phyloP scores from a whole-genome alignment of 2,797 vertebrate genomes.

The Alfaro cultratus region DNA sequence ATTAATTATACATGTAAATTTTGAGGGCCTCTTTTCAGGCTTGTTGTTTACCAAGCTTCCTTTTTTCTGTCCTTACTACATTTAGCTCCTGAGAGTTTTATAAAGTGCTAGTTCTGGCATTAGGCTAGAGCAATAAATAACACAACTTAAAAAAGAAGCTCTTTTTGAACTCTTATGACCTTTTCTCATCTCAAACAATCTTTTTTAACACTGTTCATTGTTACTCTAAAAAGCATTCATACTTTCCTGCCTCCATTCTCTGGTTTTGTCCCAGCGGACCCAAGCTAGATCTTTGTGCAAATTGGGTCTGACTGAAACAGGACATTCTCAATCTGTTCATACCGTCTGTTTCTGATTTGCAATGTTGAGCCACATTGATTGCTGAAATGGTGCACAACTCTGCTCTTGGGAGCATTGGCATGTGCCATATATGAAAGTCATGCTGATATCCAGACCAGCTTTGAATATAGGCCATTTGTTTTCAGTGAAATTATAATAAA shows the following conservation, averaged over 20 bases:
- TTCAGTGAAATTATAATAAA: constrained; percentile 46
- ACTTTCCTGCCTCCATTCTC: constrained; percentile 66
- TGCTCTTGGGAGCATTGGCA: constrained; percentile 68
- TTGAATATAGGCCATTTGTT: constrained; percentile 74
- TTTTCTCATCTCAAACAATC: constrained; percentile 35
- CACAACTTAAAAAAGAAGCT: constrained; percentile 40
- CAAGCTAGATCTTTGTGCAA: constrained; percentile 69
- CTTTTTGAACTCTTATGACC: constrained; percentile 37
- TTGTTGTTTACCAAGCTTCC: constrained; percentile 47
- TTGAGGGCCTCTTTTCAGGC: constrained; percentile 1
- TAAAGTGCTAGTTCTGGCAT: constrained; percentile 39
- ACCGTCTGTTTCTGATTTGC: constrained; percentile 81
- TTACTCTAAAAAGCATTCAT: constrained; percentile 57
- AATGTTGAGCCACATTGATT: constrained; percentile 77
- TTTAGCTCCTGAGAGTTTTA: constrained; percentile 57
- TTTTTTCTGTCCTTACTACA: constrained; percentile 50
- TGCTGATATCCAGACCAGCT: constrained; percentile 60
- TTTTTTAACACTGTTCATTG: constrained; percentile 51
- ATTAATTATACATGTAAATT: not conserved
- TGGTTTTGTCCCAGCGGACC: constrained; percentile 66
- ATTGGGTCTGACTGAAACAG: constrained; percentile 80
- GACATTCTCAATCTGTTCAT: constrained; percentile 80
- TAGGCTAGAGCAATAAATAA: constrained; percentile 46
- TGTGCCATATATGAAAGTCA: constrained; percentile 69
- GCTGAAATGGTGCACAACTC: constrained; percentile 70